Percentiles rank a stretch among this genome's conserved stretches.
Evolutionary conservation across 2,113 vertebrate species (phyloP).

Genomic region (Paedocypris sp.): DNA sequence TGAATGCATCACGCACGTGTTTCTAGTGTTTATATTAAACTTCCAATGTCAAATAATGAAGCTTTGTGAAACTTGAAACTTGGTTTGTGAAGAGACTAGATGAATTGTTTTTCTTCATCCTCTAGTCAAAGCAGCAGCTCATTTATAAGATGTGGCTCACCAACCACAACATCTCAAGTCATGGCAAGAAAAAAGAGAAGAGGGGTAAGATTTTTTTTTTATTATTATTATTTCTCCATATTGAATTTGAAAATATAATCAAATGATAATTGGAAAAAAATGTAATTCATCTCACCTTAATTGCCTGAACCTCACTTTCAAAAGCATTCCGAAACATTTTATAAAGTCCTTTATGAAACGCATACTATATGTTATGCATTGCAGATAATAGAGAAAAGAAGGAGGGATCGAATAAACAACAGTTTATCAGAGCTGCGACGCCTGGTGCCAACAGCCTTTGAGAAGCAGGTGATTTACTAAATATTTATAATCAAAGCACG

Average conservation of each 20-base stretch:
- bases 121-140: constrained; percentile 67
- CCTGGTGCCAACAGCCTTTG: constrained; percentile 85
- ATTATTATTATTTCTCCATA: neutral
- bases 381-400: constrained; percentile 92
- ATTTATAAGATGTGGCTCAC: constrained; percentile 73
- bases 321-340: too few relatives aligned
- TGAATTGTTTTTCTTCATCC: neutral
- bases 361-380: neutral
- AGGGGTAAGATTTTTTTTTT: constrained; percentile 42
- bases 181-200: constrained; percentile 85
- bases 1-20: too few relatives aligned
- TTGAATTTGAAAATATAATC: neutral
- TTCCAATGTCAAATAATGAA: too few relatives aligned
- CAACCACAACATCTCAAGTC: constrained; percentile 79
- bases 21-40: too few relatives aligned
- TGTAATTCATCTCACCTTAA: too few relatives aligned
- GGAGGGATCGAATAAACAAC: constrained; percentile 91
- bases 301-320: too few relatives aligned
- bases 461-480: constrained; percentile 80
- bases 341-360: neutral
- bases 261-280: too few relatives aligned
- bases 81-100: too few relatives aligned
- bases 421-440: constrained; percentile 84
- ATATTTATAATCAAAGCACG: neutral
- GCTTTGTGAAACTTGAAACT: too few relatives aligned